Base-by-base conservation (phyloP, 2,113 vertebrate species). In the Epinephelus moara region DNA sequence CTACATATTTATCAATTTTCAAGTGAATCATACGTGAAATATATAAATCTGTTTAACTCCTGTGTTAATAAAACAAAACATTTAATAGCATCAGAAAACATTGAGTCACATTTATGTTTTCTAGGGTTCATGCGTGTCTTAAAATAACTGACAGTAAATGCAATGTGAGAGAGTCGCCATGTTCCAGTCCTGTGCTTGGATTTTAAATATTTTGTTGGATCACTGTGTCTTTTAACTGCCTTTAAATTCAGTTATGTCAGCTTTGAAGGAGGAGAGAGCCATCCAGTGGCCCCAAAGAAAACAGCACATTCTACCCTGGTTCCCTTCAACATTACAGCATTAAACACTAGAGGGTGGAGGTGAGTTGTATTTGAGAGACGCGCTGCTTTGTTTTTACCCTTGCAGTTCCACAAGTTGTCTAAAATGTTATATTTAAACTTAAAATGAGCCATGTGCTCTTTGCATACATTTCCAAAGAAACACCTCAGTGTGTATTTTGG, bases 271-370 rank as follows among this genome's bases (percentile, higher is more conserved):
- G 6, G 3, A 76, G 17, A 19, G 66, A 25, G 14, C 25, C 82
- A 70, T 50, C 82, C 7, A 78, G 62, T 76, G 86, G 62, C 5
- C 21, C 12, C 7, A 52, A 23, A 27, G n/a, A 30, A 40, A 72
- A 67, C 37, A 23, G 5, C 45, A 67, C 27, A 45, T 23, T 63
- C 3, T 33, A 8, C 33, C n/a, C 62, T 52, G 15, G 2, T 21
- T 77, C 27, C 55, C 3, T 49, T 15, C 15, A 30, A 19, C 25
- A 60, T 37, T 18, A 62, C 4, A 23, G n/a, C 4, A 4, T 23
- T 10, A 56, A 45, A 45, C 42, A 49, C 47, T 15, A 49, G 47
- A 15, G 47, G 47, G 47, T 49, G 47, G 47, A 15, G 47, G 47
- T 14, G 13, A 13, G 47, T 4, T 49, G 12, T 14, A 13, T 4